Conservation (phyloP, 2,888 invertebrate species). For the Lepetodrilus schrolli region DNA sequence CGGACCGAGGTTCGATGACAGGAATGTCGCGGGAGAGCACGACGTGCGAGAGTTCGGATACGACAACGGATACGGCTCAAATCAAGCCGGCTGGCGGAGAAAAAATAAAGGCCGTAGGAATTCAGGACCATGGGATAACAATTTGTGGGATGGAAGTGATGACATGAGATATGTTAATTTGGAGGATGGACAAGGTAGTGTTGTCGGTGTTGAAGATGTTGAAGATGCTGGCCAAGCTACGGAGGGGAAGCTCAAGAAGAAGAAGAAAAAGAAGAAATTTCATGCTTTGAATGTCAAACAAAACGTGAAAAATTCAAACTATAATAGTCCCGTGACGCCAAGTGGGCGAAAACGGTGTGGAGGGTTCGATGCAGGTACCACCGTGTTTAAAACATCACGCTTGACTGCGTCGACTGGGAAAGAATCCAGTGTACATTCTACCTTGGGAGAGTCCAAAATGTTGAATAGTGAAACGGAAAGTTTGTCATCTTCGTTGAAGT, state of each 20-base stretch:
- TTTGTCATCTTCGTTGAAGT: background rate
- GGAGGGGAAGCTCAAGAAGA: background rate
- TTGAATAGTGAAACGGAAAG: background rate
- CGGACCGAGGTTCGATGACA: background rate
- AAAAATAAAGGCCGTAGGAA: background rate
- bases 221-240: background rate
- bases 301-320: background rate
- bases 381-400: background rate
- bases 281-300: background rate
- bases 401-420: background rate
- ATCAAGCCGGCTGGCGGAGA: no score
- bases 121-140: background rate
- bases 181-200: no score
- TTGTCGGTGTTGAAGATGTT: background rate
- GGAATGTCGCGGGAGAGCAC: background rate
- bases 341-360: slow-evolving; percentile 7
- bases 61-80: background rate
- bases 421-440: background rate
- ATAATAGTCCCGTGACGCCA: background rate
- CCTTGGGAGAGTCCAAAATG: background rate
- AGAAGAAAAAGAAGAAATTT: background rate
- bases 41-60: background rate
- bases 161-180: no score
- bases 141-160: background rate
- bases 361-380: background rate